Percentiles rank a stretch among this genome's conserved stretches.
These are phyloP conservation scores for Ascidia mentula DNA, from an alignment of 23 tunicate genomes.

Conservation along the genomic window DNA sequence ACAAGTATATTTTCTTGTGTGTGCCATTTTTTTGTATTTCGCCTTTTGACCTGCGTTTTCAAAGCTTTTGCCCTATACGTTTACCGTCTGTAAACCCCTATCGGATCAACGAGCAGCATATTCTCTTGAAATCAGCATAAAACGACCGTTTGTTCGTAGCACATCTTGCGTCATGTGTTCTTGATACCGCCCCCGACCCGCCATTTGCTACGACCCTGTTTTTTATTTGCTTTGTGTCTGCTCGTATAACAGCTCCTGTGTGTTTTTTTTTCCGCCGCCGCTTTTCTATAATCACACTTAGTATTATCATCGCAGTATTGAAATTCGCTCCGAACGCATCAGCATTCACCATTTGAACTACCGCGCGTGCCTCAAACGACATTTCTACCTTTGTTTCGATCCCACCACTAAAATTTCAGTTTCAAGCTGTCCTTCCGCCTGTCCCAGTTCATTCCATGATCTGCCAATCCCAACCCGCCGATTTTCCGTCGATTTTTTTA, in stretches of 20 bases:
- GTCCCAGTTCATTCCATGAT: neutral
- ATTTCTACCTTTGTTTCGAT: neutral
- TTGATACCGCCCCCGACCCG: neutral
- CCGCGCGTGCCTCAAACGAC: neutral
- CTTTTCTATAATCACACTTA: slow-evolving; percentile 1
- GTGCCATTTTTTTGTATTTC: neutral
- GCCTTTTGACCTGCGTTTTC: neutral
- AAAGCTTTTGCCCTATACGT: neutral
- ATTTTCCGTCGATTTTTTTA: neutral
- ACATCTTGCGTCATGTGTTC: neutral
- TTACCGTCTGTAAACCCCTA: neutral
- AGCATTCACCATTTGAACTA: neutral
- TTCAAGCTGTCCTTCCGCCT: neutral
- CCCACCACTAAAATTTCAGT: neutral
- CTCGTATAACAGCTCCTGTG: neutral
- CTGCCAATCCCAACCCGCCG: neutral
- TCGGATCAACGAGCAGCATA: neutral
- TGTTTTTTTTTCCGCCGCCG: slow-evolving; percentile 11
- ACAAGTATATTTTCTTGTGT: neutral
- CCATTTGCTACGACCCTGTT: no score
- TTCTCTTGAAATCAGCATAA: neutral
- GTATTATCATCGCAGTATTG: slow-evolving; percentile 12
- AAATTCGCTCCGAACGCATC: slow-evolving; percentile 27
- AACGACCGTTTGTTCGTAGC: neutral
- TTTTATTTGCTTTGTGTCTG: neutral